Evolutionary conservation across 2,113 vertebrate species (phyloP).

Genomic region (Ophiodon elongatus): DNA sequence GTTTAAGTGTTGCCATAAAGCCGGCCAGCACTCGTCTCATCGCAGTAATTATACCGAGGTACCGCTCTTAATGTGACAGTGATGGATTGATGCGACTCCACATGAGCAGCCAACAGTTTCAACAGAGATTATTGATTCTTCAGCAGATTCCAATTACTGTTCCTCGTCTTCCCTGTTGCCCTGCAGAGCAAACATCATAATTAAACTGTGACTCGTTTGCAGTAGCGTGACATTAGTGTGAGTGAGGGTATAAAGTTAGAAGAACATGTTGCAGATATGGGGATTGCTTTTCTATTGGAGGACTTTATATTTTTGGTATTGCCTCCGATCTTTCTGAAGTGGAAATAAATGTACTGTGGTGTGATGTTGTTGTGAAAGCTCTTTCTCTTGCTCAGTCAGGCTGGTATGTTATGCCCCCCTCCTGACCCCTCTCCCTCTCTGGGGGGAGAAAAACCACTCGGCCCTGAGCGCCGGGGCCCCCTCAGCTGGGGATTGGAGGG

Average conservation of each 20-base stretch:
- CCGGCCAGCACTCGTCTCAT: too few species aligned
- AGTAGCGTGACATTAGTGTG: not conserved
- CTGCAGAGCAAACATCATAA: slow-evolving; percentile 3
- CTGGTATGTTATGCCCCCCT: slow-evolving; percentile 11
- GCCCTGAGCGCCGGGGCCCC: too few species aligned
- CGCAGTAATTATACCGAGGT: slow-evolving; percentile 11
- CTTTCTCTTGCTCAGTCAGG: not conserved
- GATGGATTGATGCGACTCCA: slow-evolving; percentile 14
- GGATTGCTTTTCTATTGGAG: not conserved
- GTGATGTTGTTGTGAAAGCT: slow-evolving; percentile 16
- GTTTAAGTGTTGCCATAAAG: not conserved
- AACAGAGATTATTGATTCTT: slow-evolving; percentile 28
- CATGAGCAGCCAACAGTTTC: not conserved
- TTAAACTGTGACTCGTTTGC: not conserved
- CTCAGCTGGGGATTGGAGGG: not conserved
- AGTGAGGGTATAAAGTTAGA: not conserved
- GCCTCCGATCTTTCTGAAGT: not conserved
- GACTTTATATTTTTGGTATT: not conserved
- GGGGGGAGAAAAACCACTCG: slow-evolving; percentile 40
- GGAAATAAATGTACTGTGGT: not conserved
- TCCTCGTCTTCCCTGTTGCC: not conserved
- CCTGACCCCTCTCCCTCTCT: slow-evolving; percentile 25
- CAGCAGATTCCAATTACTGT: slow-evolving; percentile 4
- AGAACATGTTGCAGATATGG: too few species aligned
- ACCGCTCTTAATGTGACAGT: slow-evolving; percentile 13